Conservation (phyloP, 2,888 invertebrate species). For the Hydrotaea cyrtoneurina region DNA sequence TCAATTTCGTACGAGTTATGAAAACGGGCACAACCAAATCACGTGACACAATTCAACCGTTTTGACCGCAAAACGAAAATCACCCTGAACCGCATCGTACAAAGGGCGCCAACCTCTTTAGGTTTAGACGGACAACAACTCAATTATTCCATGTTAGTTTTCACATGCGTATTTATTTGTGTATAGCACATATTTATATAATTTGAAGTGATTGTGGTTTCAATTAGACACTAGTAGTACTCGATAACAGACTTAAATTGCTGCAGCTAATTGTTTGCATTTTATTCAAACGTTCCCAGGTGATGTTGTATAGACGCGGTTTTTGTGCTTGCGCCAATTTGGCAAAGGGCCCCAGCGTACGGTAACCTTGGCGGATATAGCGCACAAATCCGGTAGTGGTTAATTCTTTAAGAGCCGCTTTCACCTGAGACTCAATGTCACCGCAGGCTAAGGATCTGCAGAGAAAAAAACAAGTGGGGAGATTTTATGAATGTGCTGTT, state of each 20-base stretch:
- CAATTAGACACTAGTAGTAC: conserved; percentile 49
- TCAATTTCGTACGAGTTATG: too few relatives aligned
- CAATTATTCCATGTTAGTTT: conserved; percentile 23
- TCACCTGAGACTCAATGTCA: conserved; percentile 77
- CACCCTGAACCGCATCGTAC: not conserved
- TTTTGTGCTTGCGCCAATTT: conserved; percentile 76
- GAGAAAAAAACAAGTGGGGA: not conserved
- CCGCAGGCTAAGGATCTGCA: conserved; percentile 76
- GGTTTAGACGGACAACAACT: not conserved
- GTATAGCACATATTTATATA: not conserved
- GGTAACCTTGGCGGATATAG: conserved; percentile 74
- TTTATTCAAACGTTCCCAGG: conserved; percentile 76
- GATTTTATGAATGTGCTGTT: too few relatives aligned
- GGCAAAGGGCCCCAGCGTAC: conserved; percentile 79
- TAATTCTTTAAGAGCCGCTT: conserved; percentile 75
- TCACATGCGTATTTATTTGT: not conserved
- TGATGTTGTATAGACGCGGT: conserved; percentile 73
- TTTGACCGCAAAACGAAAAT: too few relatives aligned
- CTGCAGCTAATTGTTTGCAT: conserved; percentile 72
- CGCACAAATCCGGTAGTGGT: conserved; percentile 76
- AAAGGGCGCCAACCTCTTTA: not conserved
- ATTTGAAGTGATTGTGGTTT: not conserved
- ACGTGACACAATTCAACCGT: too few relatives aligned
- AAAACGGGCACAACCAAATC: too few relatives aligned
- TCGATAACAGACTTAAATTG: conserved; percentile 62